Conservation (phyloP, 2,113 vertebrate genomes). For the Leptosomus discolor region DNA sequence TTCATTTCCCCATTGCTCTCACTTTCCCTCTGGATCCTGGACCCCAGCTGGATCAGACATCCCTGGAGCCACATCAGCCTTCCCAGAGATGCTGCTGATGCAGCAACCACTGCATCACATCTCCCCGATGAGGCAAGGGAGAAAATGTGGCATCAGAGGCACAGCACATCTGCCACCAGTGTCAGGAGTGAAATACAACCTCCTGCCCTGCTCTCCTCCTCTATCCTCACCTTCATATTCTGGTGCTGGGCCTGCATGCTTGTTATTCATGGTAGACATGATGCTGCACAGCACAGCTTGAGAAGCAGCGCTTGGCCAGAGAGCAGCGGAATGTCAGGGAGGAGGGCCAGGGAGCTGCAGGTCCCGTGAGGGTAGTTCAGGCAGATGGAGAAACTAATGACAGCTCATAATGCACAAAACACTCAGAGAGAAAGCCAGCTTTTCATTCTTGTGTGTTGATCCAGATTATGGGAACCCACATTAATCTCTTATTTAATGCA, state of each 20-base stretch:
- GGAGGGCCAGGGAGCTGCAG: not conserved
- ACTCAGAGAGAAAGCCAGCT: not conserved
- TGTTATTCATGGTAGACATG: not conserved
- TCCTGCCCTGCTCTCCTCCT: not conserved
- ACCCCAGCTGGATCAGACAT: not conserved
- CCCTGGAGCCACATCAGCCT: not conserved
- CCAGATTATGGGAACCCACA: not conserved
- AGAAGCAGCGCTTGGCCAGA: not conserved
- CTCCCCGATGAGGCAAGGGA: not conserved
- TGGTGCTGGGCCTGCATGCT: not conserved
- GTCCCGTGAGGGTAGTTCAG: not conserved
- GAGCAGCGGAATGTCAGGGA: not conserved
- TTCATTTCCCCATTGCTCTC: not conserved
- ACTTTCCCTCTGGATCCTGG: accelerated
- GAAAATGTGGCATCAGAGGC: accelerated
- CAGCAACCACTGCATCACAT: accelerated
- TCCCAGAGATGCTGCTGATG: not conserved
- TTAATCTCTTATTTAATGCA: not conserved
- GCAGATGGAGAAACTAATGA: not conserved
- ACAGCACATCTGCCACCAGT: accelerated
- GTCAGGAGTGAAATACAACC: not conserved
- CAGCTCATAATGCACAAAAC: not conserved
- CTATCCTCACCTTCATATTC: not conserved
- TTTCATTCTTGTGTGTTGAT: not conserved
- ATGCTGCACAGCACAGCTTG: accelerated